These are phyloP conservation scores for Serranochromis macrocephalus DNA, from an alignment of 2,113 vertebrate species.

Conservation along the genomic window DNA sequence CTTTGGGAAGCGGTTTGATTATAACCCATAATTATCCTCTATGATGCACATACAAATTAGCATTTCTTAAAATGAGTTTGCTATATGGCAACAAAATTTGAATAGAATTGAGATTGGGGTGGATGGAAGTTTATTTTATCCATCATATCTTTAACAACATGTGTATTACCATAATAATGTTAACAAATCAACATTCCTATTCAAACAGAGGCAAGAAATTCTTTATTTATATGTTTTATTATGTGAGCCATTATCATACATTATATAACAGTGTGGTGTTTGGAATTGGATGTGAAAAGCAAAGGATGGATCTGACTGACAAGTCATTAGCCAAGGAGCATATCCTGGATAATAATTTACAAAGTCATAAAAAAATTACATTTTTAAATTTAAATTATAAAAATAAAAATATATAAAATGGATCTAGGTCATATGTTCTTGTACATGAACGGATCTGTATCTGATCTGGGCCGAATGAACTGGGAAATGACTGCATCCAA, in stretches of 20 bases:
- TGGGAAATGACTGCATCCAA: background rate
- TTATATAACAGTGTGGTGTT: background rate
- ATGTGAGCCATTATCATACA: background rate
- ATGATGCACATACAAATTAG: background rate
- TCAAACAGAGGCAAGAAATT: background rate
- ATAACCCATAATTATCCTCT: background rate
- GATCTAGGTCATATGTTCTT: background rate
- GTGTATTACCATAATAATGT: background rate
- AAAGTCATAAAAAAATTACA: background rate
- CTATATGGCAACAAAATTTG: background rate
- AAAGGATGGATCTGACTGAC: background rate
- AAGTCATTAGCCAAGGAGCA: background rate
- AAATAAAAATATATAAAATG: background rate
- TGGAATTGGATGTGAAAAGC: background rate
- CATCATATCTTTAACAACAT: background rate
- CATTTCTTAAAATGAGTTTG: background rate
- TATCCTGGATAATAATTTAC: background rate
- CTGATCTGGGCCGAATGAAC: rapidly evolving
- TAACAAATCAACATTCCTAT: background rate
- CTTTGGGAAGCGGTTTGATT: background rate
- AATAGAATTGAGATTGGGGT: background rate
- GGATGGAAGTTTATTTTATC: background rate
- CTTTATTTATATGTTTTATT: background rate
- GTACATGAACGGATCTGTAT: background rate
- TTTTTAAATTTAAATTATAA: background rate